Evolutionary conservation across 1,140 invertebrate genomes (phyloP).

Genomic region (Nautilus pompilius): DNA sequence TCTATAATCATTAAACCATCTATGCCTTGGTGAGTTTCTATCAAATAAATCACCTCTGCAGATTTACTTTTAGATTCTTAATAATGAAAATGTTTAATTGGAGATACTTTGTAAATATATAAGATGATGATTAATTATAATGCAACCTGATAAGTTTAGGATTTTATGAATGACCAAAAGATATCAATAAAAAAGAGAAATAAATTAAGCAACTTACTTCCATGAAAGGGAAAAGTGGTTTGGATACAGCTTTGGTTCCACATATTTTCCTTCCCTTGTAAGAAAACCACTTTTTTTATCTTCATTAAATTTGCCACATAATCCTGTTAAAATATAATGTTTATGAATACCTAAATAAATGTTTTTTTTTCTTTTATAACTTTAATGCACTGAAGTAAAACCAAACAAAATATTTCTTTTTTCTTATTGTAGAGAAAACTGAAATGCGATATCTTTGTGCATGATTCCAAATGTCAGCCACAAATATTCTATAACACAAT

Average conservation of each 20-base stretch:
- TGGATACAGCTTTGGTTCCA: slow-evolving; percentile 5
- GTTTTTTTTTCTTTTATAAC: neutral
- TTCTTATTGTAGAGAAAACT: neutral
- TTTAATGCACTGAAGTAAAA: neutral
- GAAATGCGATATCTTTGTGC: neutral
- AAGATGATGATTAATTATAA: no score
- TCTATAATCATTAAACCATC: no score
- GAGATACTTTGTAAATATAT: no score
- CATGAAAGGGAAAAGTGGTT: slow-evolving; percentile 20
- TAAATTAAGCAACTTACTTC: no score
- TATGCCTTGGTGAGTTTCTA: no score
- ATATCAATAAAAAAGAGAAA: no score
- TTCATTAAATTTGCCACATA: slow-evolving; percentile 38
- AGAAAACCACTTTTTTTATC: slow-evolving; percentile 28
- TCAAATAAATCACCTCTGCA: no score
- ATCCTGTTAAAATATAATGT: slow-evolving; percentile 20
- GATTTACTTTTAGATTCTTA: no score
- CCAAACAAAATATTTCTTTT: neutral
- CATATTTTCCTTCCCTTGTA: slow-evolving; percentile 6
- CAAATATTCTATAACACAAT: no score
- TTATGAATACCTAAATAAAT: neutral
- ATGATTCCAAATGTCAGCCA: neutral
- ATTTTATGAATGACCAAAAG: no score
- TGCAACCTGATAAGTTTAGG: no score
- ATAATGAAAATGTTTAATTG: no score